phyloP scores from a whole-genome alignment of 2,797 vertebrate species.

The Falco biarmicus region DNA sequence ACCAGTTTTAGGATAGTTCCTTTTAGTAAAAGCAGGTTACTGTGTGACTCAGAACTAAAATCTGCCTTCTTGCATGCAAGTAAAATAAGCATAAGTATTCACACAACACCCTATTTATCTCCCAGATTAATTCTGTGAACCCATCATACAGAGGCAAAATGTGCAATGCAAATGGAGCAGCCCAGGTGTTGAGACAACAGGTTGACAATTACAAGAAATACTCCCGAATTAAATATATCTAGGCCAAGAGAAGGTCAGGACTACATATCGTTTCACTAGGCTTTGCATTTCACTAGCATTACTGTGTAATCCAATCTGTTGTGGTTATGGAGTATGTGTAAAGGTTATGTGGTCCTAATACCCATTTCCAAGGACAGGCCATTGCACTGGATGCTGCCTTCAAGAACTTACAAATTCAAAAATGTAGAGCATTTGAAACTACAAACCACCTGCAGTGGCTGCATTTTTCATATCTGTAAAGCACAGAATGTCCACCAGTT shows the following conservation, averaged over 20 bases:
- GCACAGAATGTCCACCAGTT: not conserved
- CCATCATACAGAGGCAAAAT: not conserved
- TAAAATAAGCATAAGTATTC: not conserved
- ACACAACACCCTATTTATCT: not conserved
- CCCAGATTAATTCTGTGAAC: not conserved
- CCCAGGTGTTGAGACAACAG: not conserved
- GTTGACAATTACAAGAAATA: not conserved
- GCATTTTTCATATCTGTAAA: not conserved
- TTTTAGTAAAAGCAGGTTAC: not conserved
- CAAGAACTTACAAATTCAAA: not conserved
- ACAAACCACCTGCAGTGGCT: not conserved
- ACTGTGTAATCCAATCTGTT: not conserved
- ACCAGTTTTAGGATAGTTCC: fast-evolving
- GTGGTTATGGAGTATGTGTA: not conserved
- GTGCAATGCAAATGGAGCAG: not conserved
- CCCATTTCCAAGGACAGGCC: not conserved
- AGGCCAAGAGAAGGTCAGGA: not conserved
- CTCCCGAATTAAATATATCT: not conserved
- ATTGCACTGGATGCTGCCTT: not conserved
- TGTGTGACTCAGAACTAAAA: not conserved
- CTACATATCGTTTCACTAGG: not conserved
- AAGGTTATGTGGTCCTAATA: not conserved
- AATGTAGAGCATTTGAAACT: not conserved
- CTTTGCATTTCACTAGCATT: not conserved
- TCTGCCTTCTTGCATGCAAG: not conserved